Evolutionary conservation across 2,797 vertebrate genomes (phyloP).

Genomic region (Botia kubotai): DNA sequence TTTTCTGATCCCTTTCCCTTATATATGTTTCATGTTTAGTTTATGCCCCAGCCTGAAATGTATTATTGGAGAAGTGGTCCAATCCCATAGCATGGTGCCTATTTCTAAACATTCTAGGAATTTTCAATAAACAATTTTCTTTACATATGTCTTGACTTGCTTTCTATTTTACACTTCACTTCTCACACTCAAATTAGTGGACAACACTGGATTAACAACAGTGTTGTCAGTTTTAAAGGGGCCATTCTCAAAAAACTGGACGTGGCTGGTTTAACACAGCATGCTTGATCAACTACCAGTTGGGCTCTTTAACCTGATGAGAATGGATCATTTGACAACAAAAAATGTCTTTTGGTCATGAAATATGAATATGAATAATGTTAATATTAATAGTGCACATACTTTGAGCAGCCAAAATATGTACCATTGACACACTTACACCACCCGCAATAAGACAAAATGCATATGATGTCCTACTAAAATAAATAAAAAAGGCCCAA

Average conservation of each 20-base stretch:
- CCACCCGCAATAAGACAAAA: not conserved
- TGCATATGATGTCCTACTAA: not conserved
- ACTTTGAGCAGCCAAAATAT: slow-evolving; percentile 12
- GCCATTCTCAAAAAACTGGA: slow-evolving; percentile 89
- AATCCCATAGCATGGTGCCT: slow-evolving; percentile 32
- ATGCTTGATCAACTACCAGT: too few relatives aligned
- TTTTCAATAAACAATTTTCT: not conserved
- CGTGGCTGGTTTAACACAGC: too few relatives aligned
- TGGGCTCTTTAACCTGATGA: too few relatives aligned
- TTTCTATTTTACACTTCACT: too few relatives aligned
- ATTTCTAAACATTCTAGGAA: not conserved
- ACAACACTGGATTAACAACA: slow-evolving; percentile 90
- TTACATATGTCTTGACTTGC: not conserved
- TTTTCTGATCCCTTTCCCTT: slow-evolving; percentile 36
- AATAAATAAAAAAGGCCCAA: not conserved
- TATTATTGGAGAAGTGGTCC: too few relatives aligned
- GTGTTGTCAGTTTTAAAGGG: slow-evolving; percentile 92
- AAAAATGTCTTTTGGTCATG: not conserved
- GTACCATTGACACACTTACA: not conserved
- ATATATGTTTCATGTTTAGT: slow-evolving; percentile 58
- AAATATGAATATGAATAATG: not conserved
- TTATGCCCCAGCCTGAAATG: slow-evolving; percentile 44
- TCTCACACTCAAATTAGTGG: slow-evolving; percentile 5
- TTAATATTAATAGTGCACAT: too few relatives aligned
- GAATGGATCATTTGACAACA: not conserved